phyloP scores from a whole-genome alignment of 23 tunicate species.

The Ciona savignyi region DNA sequence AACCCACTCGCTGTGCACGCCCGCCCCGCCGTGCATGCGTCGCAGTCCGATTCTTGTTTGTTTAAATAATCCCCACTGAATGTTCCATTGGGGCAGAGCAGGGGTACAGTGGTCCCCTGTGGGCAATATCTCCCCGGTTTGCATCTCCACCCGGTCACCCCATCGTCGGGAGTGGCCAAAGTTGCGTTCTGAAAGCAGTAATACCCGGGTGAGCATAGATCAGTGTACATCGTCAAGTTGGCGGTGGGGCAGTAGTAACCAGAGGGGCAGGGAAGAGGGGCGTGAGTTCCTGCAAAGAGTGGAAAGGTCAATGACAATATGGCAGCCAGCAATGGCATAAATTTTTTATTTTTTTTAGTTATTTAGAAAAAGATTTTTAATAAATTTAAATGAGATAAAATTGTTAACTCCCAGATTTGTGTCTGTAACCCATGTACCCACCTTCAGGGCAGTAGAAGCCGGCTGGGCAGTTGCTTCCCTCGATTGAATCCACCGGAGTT shows the following conservation, averaged over 20 bases:
- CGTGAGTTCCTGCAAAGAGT: slow-evolving; percentile 53
- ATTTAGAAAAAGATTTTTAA: too few relatives aligned
- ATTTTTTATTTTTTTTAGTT: too few relatives aligned
- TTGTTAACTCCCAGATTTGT: not conserved
- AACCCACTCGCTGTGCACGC: slow-evolving; percentile 50
- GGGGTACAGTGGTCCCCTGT: slow-evolving; percentile 33
- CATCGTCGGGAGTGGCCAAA: slow-evolving; percentile 36
- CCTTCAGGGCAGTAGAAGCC: slow-evolving; percentile 83
- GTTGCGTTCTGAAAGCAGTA: slow-evolving; percentile 61
- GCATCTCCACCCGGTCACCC: slow-evolving; percentile 73
- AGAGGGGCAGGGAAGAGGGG: slow-evolving; percentile 71
- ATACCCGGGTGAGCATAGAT: slow-evolving; percentile 66
- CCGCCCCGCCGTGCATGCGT: slow-evolving; percentile 53
- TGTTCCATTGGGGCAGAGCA: slow-evolving; percentile 65
- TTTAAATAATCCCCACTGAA: slow-evolving; percentile 20
- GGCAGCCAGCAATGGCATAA: too few relatives aligned
- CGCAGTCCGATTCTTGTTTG: slow-evolving; percentile 40
- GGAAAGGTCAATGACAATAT: too few relatives aligned
- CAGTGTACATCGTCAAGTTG: slow-evolving; percentile 19
- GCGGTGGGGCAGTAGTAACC: slow-evolving; percentile 71
- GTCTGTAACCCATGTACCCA: not conserved
- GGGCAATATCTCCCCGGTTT: slow-evolving; percentile 69
- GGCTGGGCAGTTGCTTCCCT: slow-evolving; percentile 52
- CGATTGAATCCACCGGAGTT: slow-evolving; percentile 47
- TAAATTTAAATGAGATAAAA: too few relatives aligned